A percentile compares a stretch with the other conserved stretches of the same genome.
These are phyloP conservation scores for Syritta pipiens DNA, from an alignment of 2,888 invertebrate species.

Conservation along the genomic window DNA sequence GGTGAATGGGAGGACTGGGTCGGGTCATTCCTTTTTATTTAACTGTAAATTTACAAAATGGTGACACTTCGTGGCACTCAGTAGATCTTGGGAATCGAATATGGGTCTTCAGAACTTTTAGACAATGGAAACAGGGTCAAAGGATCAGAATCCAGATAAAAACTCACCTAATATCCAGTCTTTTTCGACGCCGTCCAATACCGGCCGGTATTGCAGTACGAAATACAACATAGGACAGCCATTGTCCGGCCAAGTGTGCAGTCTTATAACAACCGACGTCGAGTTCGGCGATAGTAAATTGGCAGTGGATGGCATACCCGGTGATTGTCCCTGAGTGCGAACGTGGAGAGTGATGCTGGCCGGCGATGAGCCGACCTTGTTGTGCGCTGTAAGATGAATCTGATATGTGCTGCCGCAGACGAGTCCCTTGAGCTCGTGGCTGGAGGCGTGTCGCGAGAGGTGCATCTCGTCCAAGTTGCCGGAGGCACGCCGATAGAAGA, in stretches of 20 bases:
- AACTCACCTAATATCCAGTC: constrained; percentile 84
- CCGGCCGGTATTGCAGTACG: constrained; percentile 84
- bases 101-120: too few relatives aligned
- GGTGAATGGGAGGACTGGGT: too few relatives aligned
- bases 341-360: constrained; percentile 85
- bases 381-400: constrained; percentile 85
- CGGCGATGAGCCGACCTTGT: constrained; percentile 86
- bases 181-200: constrained; percentile 80
- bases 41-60: too few relatives aligned
- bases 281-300: constrained; percentile 86
- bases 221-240: constrained; percentile 86
- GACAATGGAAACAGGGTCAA: too few relatives aligned
- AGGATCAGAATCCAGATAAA: constrained; percentile 28
- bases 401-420: constrained; percentile 88
- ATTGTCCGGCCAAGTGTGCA: constrained; percentile 87
- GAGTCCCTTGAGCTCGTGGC: constrained; percentile 85
- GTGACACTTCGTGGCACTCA: too few relatives aligned
- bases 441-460: constrained; percentile 84
- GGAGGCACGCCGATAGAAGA: constrained; percentile 84
- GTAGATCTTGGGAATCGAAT: too few relatives aligned
- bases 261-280: constrained; percentile 83
- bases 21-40: too few relatives aligned
- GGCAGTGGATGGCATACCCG: constrained; percentile 84
- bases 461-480: constrained; percentile 84
- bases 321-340: constrained; percentile 86